Evolutionary conservation across 1,140 invertebrate species (phyloP), one percentile per base, ranked within the genome.

Genomic region (Drosophila rufa): DNA sequence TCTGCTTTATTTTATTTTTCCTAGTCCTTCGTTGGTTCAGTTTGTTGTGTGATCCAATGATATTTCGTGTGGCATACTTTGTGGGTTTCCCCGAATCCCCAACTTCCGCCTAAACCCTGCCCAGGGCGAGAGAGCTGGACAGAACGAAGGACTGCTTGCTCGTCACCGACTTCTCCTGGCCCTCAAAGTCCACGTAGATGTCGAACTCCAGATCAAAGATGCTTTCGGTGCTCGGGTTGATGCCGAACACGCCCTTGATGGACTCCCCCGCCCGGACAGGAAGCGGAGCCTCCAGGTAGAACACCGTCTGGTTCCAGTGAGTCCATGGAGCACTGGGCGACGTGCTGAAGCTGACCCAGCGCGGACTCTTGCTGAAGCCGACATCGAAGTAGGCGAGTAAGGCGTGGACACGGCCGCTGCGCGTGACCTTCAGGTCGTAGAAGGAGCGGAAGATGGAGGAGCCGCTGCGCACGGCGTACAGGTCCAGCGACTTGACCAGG

Each of bases 251-350:
- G 5, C 76, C 76, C 19, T 71, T 70, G 25, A 79, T 71, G 27
- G 15, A 17, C 46, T 79, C 67, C 1, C 58, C 70, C 1, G 58
- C n/a, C 6, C 40, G 62, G 9, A 82, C 79, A 2, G 43, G 30
- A 0, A 87, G 53, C 1, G 69, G 65, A 3, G 75, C 36, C 43
- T 80, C 59, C 12, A 87, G 61, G 9, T 74, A 74, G 42, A 87
- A 74, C 2, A 86, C 67, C 7, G 79, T 77, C 38, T 87, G 83
- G 48, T 71, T 82, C 79, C 79, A 86, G 51, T 86, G 76, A 1
- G 83, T 87, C 47, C 68, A 65, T 9, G 55, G 47, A 3, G 64
- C 77, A 25, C 50, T 55, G 15, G 83, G 82, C 46, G 78, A 75
- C 4, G 82, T 87, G 48, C 73, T 80, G 6, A 87, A 80, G 48